A percentile compares a stretch with the other conserved stretches of the same genome.
Evolutionary conservation across 2,113 vertebrate genomes (phyloP).

Genomic region (Bufo bufo): DNA sequence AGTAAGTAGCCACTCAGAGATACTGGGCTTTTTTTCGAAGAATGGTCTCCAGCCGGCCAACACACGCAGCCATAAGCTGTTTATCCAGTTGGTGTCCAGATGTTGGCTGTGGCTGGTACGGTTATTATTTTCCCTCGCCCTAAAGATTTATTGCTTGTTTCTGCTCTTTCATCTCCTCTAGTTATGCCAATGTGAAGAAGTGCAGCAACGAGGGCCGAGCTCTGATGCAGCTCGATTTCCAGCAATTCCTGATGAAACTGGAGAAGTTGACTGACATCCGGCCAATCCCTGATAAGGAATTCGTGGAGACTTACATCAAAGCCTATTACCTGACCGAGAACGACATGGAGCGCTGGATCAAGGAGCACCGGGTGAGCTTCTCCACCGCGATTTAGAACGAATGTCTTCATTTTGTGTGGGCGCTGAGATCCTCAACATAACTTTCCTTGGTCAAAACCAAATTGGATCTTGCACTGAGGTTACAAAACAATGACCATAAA

Average conservation of each 20-base stretch:
- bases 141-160: not conserved
- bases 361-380: slow-evolving; percentile 91
- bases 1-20: not conserved
- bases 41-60: not conserved
- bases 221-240: slow-evolving; percentile 98
- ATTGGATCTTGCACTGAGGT: no score
- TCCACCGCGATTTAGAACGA: not conserved
- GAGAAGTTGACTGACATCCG: slow-evolving; percentile 97
- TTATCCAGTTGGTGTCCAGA: not conserved
- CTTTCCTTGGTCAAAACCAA: no score
- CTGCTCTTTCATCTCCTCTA: slow-evolving; percentile 61
- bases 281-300: slow-evolving; percentile 97
- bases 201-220: slow-evolving; percentile 98
- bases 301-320: slow-evolving; percentile 98
- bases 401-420: no score
- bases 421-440: no score
- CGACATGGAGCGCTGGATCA: slow-evolving; percentile 98
- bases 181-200: slow-evolving; percentile 97
- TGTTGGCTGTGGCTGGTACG: not conserved
- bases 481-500: no score
- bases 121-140: not conserved
- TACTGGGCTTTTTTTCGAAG: not conserved
- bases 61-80: no score
- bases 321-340: slow-evolving; percentile 98
- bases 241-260: slow-evolving; percentile 98